A percentile compares a stretch with the other conserved stretches of the same genome.
Evolutionary conservation across 1,140 invertebrate genomes (phyloP).

Genomic region (Pygmarrhopalites habei): DNA sequence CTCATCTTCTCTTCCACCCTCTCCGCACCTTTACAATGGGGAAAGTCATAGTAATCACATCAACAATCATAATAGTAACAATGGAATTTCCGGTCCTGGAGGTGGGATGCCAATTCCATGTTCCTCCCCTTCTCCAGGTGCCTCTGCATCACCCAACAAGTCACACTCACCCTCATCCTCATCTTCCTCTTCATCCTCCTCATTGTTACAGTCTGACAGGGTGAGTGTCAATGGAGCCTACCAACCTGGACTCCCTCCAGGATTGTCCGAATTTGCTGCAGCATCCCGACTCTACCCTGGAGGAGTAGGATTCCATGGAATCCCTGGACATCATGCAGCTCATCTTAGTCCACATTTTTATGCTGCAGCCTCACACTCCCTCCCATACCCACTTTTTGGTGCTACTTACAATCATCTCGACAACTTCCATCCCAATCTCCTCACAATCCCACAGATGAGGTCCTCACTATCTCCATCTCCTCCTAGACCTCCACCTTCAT

Average conservation of each 20-base stretch:
- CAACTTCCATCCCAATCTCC: conserved; percentile 32
- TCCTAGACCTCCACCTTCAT: conserved; percentile 16
- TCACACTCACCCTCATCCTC: conserved; percentile 18
- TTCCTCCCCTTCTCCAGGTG: conserved; percentile 29
- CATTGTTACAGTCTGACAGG: no score
- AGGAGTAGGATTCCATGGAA: conserved; percentile 15
- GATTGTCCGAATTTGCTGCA: conserved; percentile 3
- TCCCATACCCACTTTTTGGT: conserved; percentile 32
- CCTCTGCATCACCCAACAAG: conserved; percentile 31
- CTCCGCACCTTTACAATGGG: conserved; percentile 30
- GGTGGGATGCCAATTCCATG: conserved; percentile 36
- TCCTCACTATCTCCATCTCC: conserved; percentile 22
- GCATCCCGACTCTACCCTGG: conserved; percentile 14
- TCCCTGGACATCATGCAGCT: conserved; percentile 12
- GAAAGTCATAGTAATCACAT: conserved; percentile 5
- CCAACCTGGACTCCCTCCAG: conserved; percentile 7
- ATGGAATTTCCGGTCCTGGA: no score
- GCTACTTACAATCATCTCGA: conserved; percentile 25
- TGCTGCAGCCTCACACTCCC: conserved; percentile 32
- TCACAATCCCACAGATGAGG: conserved; percentile 17
- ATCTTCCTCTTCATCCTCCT: no score
- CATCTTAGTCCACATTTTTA: conserved; percentile 22
- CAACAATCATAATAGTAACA: not conserved
- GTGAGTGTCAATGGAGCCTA: not conserved
- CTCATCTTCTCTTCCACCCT: conserved; percentile 24